These are phyloP conservation scores for Cosmia pyralina DNA, from an alignment of 2,888 invertebrate genomes.

Conservation along the genomic window DNA sequence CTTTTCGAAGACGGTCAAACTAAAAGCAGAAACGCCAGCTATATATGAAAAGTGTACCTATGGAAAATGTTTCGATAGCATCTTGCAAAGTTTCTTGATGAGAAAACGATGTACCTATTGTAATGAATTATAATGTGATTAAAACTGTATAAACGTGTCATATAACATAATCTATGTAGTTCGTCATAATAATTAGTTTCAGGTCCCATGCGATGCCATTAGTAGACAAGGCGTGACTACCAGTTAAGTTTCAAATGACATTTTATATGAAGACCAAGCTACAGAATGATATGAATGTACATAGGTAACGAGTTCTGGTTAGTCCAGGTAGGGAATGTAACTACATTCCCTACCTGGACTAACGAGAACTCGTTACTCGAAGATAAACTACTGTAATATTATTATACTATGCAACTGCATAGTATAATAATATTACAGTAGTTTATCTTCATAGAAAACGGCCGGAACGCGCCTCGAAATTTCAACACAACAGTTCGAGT, in stretches of 20 bases:
- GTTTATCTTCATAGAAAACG: no score
- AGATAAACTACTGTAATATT: no score
- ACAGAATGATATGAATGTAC: slow-evolving; percentile 12
- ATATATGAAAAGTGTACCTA: neutral
- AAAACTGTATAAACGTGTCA: slow-evolving; percentile 7
- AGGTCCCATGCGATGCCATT: slow-evolving; percentile 46
- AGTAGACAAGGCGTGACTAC: slow-evolving; percentile 35
- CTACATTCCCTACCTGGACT: no score
- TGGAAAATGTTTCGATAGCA: neutral
- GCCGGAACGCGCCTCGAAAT: no score
- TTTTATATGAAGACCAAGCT: slow-evolving; percentile 39
- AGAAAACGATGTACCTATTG: neutral
- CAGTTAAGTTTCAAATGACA: slow-evolving; percentile 38
- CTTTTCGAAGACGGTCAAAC: neutral
- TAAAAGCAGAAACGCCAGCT: neutral
- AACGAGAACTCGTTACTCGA: no score
- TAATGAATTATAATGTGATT: slow-evolving; percentile 15
- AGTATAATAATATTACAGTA: no score
- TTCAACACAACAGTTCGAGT: no score
- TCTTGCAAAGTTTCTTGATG: neutral
- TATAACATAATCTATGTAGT: slow-evolving; percentile 16
- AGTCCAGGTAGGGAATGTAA: neutral
- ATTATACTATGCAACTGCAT: no score
- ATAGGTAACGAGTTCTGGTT: slow-evolving; percentile 15
- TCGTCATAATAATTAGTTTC: slow-evolving; percentile 25